Conservation (phyloP, 2,113 vertebrate genomes). For the Megaceryle maxima region DNA sequence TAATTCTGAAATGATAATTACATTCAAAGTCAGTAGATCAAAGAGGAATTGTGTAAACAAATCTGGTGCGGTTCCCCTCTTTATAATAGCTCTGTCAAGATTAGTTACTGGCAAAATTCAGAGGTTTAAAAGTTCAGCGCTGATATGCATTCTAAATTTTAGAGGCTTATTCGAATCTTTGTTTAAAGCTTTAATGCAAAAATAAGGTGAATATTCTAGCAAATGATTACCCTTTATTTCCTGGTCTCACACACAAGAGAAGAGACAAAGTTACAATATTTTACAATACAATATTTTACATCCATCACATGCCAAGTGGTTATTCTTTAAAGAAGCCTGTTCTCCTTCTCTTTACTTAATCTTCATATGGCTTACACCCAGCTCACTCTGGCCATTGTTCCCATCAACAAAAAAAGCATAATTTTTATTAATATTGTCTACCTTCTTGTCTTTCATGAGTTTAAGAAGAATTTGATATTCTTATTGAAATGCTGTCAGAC, state of each 20-base stretch:
- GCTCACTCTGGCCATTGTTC: not conserved
- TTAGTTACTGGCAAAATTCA: slow-evolving; percentile 32
- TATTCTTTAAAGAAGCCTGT: not conserved
- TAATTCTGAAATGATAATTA: slow-evolving; percentile 51
- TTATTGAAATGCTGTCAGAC: not conserved
- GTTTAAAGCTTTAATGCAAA: not conserved
- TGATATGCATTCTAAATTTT: not conserved
- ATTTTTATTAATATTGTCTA: not conserved
- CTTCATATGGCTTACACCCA: not conserved
- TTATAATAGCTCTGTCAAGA: slow-evolving; percentile 16
- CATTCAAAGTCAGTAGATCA: slow-evolving; percentile 52
- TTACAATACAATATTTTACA: not conserved
- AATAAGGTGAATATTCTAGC: not conserved
- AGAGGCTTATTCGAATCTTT: not conserved
- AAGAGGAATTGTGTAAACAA: slow-evolving; percentile 40
- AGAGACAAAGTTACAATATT: not conserved
- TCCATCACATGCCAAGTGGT: not conserved
- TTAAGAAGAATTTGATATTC: not conserved
- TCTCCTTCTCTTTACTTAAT: not conserved
- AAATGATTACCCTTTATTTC: not conserved
- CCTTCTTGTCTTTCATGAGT: not conserved
- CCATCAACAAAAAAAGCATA: not conserved
- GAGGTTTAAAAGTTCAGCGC: slow-evolving; percentile 5
- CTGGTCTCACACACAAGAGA: not conserved
- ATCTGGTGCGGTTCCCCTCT: not conserved